These are phyloP conservation scores for Acrossocheilus wenchowensis DNA, from an alignment of 2,797 vertebrate species.

Conservation along the genomic window DNA sequence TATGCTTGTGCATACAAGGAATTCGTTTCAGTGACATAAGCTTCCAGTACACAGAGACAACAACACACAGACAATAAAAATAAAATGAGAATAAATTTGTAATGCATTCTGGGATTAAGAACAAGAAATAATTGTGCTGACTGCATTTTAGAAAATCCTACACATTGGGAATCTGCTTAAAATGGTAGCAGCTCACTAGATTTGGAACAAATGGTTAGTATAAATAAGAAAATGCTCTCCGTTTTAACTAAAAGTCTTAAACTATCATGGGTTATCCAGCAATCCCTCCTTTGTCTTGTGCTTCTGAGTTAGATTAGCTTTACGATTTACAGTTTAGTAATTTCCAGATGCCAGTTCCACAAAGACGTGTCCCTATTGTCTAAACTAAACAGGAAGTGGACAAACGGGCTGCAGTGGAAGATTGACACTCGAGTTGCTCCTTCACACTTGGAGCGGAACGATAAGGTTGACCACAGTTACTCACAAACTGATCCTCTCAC, in stretches of 20 bases:
- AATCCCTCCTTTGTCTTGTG: slow-evolving; percentile 3
- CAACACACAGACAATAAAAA: no score
- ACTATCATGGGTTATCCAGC: not conserved
- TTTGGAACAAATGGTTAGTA: not conserved
- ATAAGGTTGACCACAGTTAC: slow-evolving; percentile 49
- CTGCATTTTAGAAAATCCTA: not conserved
- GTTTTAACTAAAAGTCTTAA: not conserved
- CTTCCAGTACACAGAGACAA: no score
- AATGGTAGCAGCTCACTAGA: not conserved
- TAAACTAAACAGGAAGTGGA: slow-evolving; percentile 45
- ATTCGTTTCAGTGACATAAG: no score
- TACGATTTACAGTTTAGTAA: slow-evolving; percentile 42
- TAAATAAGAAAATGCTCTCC: not conserved
- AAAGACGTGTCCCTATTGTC: not conserved
- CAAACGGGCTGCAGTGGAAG: slow-evolving; percentile 37
- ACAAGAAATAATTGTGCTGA: not conserved
- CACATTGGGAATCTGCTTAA: not conserved
- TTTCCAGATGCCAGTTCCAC: slow-evolving; percentile 1
- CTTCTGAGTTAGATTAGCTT: slow-evolving; percentile 12
- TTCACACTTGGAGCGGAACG: slow-evolving; percentile 49
- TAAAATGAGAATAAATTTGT: no score
- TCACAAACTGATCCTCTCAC: slow-evolving; percentile 46
- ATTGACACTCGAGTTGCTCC: slow-evolving; percentile 41
- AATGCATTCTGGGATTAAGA: not conserved
- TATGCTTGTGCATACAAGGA: no score